Evolutionary conservation across 2,888 invertebrate genomes (phyloP).

Genomic region (Xestia sexstrigata): DNA sequence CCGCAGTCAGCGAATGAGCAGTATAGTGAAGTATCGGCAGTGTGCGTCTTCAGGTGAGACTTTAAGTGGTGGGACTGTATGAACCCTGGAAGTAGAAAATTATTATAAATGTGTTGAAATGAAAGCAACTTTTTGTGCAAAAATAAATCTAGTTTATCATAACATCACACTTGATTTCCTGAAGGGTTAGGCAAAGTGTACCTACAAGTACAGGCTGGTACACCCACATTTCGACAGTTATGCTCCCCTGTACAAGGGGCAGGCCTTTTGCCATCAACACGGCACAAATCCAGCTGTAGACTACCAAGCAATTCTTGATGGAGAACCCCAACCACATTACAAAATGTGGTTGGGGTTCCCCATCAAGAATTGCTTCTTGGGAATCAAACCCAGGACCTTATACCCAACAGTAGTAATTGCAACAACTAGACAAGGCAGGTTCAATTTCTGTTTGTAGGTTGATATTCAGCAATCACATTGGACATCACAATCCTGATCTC

Average conservation of each 20-base stretch:
- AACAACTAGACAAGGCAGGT: background rate
- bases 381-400: background rate
- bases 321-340: background rate
- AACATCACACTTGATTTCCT: background rate
- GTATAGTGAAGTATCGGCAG: conserved; percentile 72
- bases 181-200: background rate
- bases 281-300: background rate
- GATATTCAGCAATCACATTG: background rate
- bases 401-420: background rate
- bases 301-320: background rate
- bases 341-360: too few relatives aligned
- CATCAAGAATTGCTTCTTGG: too few relatives aligned
- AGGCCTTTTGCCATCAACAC: background rate
- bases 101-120: background rate
- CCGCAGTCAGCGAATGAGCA: conserved; percentile 76
- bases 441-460: background rate
- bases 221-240: background rate
- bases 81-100: conserved; percentile 77
- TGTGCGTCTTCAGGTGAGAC: conserved; percentile 80
- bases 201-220: background rate
- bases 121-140: too few relatives aligned
- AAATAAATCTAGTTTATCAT: background rate
- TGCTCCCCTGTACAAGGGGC: background rate
- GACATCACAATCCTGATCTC: conserved; percentile 1
- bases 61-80: conserved; percentile 86